phyloP scores from a whole-genome alignment of 1,140 invertebrate genomes.

The Acyrthosiphon pisum region DNA sequence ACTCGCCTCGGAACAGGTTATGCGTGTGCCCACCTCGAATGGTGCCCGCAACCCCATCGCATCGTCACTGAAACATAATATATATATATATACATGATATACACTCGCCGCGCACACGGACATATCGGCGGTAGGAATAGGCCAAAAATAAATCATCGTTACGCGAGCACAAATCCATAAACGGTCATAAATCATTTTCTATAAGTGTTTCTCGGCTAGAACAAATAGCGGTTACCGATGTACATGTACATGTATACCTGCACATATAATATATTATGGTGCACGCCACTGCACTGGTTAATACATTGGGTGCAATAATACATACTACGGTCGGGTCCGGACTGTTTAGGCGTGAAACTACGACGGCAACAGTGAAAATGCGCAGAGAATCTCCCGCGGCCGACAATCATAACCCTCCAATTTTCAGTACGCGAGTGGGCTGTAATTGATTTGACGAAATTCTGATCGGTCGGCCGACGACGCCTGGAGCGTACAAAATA shows the following conservation, averaged over 20 bases:
- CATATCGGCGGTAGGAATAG: neutral
- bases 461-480: neutral
- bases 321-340: neutral
- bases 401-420: neutral
- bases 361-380: neutral
- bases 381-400: neutral
- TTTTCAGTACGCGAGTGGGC: neutral
- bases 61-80: neutral
- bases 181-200: constrained; percentile 42
- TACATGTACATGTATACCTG: neutral
- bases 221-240: neutral
- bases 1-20: neutral
- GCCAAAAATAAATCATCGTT: constrained; percentile 48
- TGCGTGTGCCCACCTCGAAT: neutral
- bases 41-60: neutral
- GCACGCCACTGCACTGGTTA: neutral
- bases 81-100: neutral
- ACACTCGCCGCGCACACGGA: neutral
- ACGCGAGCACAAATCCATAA: constrained; percentile 6
- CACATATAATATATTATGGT: neutral
- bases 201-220: neutral
- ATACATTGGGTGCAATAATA: neutral
- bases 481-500: neutral
- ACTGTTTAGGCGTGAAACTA: neutral
- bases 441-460: neutral